Conservation (phyloP, 2,888 invertebrate species). For the Drosophila siamana region DNA sequence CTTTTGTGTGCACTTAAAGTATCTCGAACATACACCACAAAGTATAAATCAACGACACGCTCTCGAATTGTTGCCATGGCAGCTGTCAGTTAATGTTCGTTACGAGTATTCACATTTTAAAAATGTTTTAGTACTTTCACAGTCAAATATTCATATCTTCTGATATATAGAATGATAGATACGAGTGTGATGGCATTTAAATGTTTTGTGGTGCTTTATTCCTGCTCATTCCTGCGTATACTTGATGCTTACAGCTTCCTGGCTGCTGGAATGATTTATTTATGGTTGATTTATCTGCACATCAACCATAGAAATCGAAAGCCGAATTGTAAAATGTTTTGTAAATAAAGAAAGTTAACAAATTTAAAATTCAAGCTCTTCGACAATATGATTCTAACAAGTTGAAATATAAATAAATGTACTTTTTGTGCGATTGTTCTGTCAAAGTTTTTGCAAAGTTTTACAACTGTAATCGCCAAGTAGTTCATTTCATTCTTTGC, state of each 20-base stretch:
- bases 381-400: neutral
- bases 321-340: neutral
- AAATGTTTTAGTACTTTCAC: neutral
- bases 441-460: neutral
- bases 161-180: constrained; percentile 35
- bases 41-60: constrained; percentile 52
- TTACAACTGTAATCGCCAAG: constrained; percentile 4
- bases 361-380: neutral
- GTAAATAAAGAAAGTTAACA: neutral
- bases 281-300: constrained; percentile 25
- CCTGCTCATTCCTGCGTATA: constrained; percentile 32
- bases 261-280: constrained; percentile 18
- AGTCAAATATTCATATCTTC: constrained; percentile 5
- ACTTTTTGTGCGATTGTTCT: neutral
- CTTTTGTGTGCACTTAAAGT: constrained; percentile 33
- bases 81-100: constrained; percentile 49
- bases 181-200: constrained; percentile 30
- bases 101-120: constrained; percentile 22
- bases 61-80: constrained; percentile 31
- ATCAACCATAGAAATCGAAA: neutral
- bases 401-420: neutral
- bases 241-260: constrained; percentile 23
- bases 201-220: constrained; percentile 1
- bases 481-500: constrained; percentile 16
- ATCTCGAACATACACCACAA: constrained; percentile 1